Evolutionary conservation across 1,140 invertebrate species (phyloP), one percentile per base, ranked within the genome.

Genomic region (Drosophila rhopaloa): DNA sequence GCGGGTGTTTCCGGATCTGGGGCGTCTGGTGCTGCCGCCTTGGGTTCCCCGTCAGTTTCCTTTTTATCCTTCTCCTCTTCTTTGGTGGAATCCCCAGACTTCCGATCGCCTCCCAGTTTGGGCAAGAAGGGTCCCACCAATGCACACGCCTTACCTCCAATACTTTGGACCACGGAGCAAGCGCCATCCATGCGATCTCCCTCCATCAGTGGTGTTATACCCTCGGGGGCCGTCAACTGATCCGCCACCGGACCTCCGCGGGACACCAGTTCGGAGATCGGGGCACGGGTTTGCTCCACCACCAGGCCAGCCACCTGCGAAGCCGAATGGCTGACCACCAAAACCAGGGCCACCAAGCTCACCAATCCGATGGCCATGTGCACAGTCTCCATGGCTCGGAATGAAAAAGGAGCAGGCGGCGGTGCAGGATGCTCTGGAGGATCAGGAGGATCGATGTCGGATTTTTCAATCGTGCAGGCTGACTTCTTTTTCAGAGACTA

Each of bases 311-410:
- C 13, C 40, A 68, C 47, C 9, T 46, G 19, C 2, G 38, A 37
- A 4, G 38, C 24, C 10, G 53, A 37, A 4, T 47, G 50, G 2
- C 32, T 14, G 0, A 85, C 13, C 9, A 70, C 6, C 5, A 78
- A 9, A 2, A 63, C 2, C 9, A 85, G 50, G 58, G 77, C 73
- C 48, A 85, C 5, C 4, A 44, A 38, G 11, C 63, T 35, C 24
- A 72, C 8, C 13, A 77, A 41, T 0, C 77, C 81, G 40, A 85
- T 59, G 24, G 51, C 24, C 9, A n/a, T 43, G 41, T 85, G 78
- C 13, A 63, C n/a, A 3, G 2, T 1, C 1, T 85, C 74, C 74
- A 71, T 71, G 8, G 35, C 32, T 10, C 6, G 3, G 8, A 6
- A 19, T n/a, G 14, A 35, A 10, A 10, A 16, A 7, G 14, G 14